phyloP scores from a whole-genome alignment of 1,140 invertebrate genomes.

The Uloborus diversus region DNA sequence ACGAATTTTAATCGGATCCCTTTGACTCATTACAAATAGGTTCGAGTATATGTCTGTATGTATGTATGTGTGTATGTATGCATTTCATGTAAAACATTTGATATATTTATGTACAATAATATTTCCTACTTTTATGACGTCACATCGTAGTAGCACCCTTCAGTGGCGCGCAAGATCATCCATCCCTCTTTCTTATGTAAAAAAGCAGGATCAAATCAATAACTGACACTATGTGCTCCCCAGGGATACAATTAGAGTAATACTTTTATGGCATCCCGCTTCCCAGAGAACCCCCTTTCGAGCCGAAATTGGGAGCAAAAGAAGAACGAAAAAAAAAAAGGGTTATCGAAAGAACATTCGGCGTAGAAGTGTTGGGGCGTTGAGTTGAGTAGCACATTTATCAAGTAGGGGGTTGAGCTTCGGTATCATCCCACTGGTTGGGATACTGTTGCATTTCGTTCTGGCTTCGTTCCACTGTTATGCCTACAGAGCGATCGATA shows the following conservation, averaged over 20 bases:
- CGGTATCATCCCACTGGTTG: conserved; percentile 8
- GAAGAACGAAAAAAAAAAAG: too few species aligned
- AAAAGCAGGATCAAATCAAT: conserved; percentile 41
- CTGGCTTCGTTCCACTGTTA: conserved; percentile 2
- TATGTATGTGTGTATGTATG: too few species aligned
- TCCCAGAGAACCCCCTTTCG: background rate
- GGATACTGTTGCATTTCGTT: conserved; percentile 29
- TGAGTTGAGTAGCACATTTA: conserved; percentile 39
- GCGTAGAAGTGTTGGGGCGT: conserved; percentile 27
- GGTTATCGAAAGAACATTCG: too few species aligned
- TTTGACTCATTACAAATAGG: too few species aligned
- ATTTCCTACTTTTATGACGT: too few species aligned
- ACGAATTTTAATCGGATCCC: too few species aligned
- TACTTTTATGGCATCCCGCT: conserved; percentile 16
- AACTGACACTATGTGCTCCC: conserved; percentile 25
- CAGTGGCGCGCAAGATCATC: too few species aligned
- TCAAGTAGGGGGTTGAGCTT: conserved; percentile 15
- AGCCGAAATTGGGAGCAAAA: background rate
- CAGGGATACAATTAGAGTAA: conserved; percentile 43
- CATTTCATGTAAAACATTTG: too few species aligned
- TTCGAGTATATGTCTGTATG: too few species aligned
- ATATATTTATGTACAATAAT: too few species aligned
- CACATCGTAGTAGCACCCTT: too few species aligned
- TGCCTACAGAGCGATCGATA: background rate
- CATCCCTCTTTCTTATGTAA: too few species aligned